Evolutionary conservation across 2,888 invertebrate genomes (phyloP).

Genomic region (Trisateles emortualis): DNA sequence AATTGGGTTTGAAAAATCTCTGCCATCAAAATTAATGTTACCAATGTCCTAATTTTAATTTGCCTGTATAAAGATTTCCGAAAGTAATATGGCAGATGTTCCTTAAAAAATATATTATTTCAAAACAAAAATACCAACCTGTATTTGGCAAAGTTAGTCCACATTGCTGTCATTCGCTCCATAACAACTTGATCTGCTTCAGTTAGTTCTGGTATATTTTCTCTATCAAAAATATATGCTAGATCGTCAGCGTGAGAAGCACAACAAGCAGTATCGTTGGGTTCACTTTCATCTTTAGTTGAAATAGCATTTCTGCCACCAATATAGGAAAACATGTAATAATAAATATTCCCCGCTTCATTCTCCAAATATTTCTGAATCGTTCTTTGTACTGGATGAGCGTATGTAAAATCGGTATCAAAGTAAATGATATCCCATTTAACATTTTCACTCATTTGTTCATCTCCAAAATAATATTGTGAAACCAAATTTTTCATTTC

Average conservation of each 20-base stretch:
- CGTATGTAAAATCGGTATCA: slow-evolving; percentile 61
- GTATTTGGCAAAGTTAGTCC: slow-evolving; percentile 34
- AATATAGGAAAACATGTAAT: slow-evolving; percentile 65
- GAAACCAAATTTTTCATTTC: slow-evolving; percentile 47
- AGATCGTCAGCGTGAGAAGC: not conserved
- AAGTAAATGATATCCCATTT: slow-evolving; percentile 53
- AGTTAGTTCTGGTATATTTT: not conserved
- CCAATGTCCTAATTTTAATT: too few relatives aligned
- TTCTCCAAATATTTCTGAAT: slow-evolving; percentile 53
- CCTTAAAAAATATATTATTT: too few relatives aligned
- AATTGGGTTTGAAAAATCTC: too few relatives aligned
- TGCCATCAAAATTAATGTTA: too few relatives aligned
- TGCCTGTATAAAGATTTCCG: too few relatives aligned
- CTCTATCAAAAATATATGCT: not conserved
- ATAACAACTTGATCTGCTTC: slow-evolving; percentile 16
- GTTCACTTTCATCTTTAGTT: not conserved
- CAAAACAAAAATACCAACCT: slow-evolving; percentile 10
- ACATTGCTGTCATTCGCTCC: slow-evolving; percentile 12
- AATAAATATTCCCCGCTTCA: slow-evolving; percentile 54
- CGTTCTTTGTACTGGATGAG: slow-evolving; percentile 57
- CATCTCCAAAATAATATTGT: slow-evolving; percentile 65
- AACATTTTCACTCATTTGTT: slow-evolving; percentile 36
- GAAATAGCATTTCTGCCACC: slow-evolving; percentile 53
- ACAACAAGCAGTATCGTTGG: not conserved
- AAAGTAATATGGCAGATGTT: too few relatives aligned